Evolutionary conservation across 2,113 vertebrate genomes (phyloP).

Genomic region (Sylvilagus bachmani): DNA sequence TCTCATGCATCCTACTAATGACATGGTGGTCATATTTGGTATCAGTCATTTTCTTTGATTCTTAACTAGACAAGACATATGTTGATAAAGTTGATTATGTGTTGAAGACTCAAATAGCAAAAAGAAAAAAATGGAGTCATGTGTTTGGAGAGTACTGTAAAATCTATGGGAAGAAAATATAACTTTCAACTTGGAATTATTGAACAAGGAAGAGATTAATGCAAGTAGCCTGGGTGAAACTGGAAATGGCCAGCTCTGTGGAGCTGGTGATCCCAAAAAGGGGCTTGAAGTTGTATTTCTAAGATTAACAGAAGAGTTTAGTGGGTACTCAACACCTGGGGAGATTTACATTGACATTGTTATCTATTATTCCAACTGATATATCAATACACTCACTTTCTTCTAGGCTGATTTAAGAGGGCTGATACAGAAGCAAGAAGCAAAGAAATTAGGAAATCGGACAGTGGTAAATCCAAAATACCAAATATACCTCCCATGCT

Average conservation of each 20-base stretch:
- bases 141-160: neutral
- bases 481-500: neutral
- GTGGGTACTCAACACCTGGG: neutral
- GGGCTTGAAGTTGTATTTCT: neutral
- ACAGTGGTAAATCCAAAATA: neutral
- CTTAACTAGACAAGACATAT: neutral
- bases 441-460: neutral
- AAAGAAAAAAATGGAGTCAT: neutral
- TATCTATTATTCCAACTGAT: neutral
- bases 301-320: neutral
- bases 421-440: neutral
- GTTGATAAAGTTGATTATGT: neutral
- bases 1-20: neutral
- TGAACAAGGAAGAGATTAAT: neutral
- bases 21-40: neutral
- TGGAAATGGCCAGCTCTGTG: too few species aligned
- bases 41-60: neutral
- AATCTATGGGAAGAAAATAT: neutral
- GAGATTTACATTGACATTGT: neutral
- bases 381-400: neutral
- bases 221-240: neutral
- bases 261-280: neutral
- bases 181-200: neutral
- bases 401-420: neutral
- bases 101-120: neutral